These are phyloP conservation scores for Virgularia gustaviana DNA, from an alignment of 92 coral and sea anemone genomes.

Conservation along the genomic window DNA sequence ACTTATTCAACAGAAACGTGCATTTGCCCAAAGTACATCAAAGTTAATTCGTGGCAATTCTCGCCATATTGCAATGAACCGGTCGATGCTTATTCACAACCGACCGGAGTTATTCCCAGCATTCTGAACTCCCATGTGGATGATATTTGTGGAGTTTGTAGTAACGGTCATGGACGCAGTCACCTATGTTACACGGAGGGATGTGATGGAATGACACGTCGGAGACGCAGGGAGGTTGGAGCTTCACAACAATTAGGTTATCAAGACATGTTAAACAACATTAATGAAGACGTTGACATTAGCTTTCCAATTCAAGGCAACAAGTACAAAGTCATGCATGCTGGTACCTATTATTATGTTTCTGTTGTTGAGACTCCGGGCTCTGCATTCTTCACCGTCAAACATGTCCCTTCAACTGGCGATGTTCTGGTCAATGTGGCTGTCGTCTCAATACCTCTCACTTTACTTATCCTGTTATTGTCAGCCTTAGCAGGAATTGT, in stretches of 20 bases:
- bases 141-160: constrained; percentile 63
- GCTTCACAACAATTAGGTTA: constrained; percentile 4
- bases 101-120: constrained; percentile 52
- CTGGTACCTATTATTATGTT: constrained; percentile 53
- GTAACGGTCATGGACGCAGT: constrained; percentile 62
- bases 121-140: constrained; percentile 40
- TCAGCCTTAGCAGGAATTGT: constrained; percentile 62
- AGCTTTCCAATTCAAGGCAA: constrained; percentile 78
- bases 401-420: constrained; percentile 36
- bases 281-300: constrained; percentile 60
- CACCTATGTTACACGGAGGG: background rate
- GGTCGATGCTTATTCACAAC: constrained; percentile 1
- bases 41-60: constrained; percentile 67
- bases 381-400: constrained; percentile 66
- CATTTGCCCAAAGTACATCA: constrained; percentile 59
- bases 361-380: constrained; percentile 76
- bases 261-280: constrained; percentile 48
- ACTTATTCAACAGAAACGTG: constrained; percentile 53
- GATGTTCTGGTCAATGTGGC: constrained; percentile 33
- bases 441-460: constrained; percentile 52
- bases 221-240: constrained; percentile 14
- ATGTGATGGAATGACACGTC: background rate
- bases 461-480: constrained; percentile 45
- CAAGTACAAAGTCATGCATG: constrained; percentile 48
- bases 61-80: constrained; percentile 56